A percentile compares a stretch with the other conserved stretches of the same genome.
phyloP scores from a whole-genome alignment of 1,140 invertebrate genomes.

The Vollenhovia emeryi region DNA sequence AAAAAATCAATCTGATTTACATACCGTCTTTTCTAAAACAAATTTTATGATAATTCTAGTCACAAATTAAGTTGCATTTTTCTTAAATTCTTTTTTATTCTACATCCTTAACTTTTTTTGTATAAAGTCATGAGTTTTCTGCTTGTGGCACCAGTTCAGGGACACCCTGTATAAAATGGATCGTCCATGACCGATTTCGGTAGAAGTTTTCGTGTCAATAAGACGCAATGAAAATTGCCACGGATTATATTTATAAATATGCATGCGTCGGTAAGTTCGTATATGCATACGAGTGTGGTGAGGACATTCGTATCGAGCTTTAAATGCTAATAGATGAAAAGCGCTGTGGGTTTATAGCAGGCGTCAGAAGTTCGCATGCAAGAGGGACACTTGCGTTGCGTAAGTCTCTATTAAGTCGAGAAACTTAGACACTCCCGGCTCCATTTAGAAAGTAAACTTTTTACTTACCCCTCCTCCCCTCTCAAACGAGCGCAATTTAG shows the following conservation, averaged over 20 bases:
- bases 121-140: neutral
- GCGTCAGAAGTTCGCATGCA: constrained; percentile 27
- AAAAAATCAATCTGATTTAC: neutral
- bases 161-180: neutral
- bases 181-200: neutral
- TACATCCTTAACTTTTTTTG: too few species aligned
- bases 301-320: constrained; percentile 37
- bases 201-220: neutral
- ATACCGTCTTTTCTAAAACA: neutral
- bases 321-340: constrained; percentile 56
- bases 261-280: neutral
- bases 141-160: neutral
- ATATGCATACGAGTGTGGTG: neutral
- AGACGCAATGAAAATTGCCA: neutral
- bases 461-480: constrained; percentile 49
- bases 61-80: neutral
- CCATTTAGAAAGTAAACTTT: constrained; percentile 53
- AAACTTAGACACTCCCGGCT: constrained; percentile 49
- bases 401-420: constrained; percentile 39
- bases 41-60: neutral
- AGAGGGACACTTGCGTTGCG: constrained; percentile 33
- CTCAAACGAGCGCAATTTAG: constrained; percentile 39
- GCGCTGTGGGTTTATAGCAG: constrained; percentile 16
- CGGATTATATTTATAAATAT: constrained; percentile 42
- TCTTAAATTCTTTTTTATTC: too few species aligned